Base-by-base conservation (phyloP, 2,888 invertebrate genomes). In the Drosophila tripunctata region DNA sequence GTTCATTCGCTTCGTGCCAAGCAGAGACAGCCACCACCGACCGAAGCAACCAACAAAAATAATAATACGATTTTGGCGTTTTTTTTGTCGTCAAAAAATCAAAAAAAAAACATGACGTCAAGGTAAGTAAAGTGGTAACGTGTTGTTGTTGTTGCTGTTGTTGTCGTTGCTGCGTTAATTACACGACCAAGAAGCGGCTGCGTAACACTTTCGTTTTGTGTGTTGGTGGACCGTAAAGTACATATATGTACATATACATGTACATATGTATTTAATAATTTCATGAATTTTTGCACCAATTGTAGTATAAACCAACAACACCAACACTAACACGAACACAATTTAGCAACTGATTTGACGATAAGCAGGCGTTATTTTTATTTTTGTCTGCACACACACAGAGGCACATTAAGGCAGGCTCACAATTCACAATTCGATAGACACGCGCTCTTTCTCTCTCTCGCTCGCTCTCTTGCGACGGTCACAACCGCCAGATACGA, bases 71-170 rank as follows among this genome's bases (percentile, higher is more conserved):
- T 62, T 75, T 66, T 67, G 51, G 57, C 61, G 58, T 67, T 79
- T 66, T 82, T 73, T 76, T 75, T 66, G 78, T 83, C 81, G 81
- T 64, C 63, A 57, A 57, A 67, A 36, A 66, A 72, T 64, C 63
- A 57, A 57, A 27, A 3, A 10, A 50, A 71, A 52, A 67, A 83
- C 66, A 70, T 89, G 88, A 89, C 88, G 88, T 88, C 89, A 89
- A 88, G 88, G 83, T 86, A 83, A 89, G 38, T 67, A 69, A 83
- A 89, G 38, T 67, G 72, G 58, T 82, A 65, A 62, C 45, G 24
- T 62, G 48, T 41, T 57, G 54, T 64, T 55, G 54, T 61, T 30
- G 43, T 36, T 56, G 38, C 30, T 67, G 33, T 48, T 60, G 47
- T 36, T 52, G 38, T 48, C 50, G 57, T 27, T 45, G 40, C 50